phyloP scores from a whole-genome alignment of 1,140 invertebrate genomes.

The Pseudomyrmex pallidus region DNA sequence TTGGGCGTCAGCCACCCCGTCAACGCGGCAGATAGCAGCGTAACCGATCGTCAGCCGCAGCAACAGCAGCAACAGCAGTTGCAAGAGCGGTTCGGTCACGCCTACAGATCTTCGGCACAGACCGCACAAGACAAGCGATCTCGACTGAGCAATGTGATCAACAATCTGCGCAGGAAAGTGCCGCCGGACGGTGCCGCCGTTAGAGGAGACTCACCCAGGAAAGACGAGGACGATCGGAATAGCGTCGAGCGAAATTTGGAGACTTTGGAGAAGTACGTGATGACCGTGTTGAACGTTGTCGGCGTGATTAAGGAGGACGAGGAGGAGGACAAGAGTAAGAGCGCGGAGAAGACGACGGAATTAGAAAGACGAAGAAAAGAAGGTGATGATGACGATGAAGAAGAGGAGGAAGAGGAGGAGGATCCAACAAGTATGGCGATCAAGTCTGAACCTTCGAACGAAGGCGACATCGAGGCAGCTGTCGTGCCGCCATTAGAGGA shows the following conservation, averaged over 20 bases:
- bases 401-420: slow-evolving; percentile 16
- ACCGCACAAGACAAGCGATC: slow-evolving; percentile 83
- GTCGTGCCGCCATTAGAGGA: slow-evolving; percentile 56
- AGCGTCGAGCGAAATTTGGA: slow-evolving; percentile 81
- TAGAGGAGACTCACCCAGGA: slow-evolving; percentile 57
- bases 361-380: slow-evolving; percentile 56
- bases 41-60: slow-evolving; percentile 73
- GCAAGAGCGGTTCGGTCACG: slow-evolving; percentile 65
- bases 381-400: slow-evolving; percentile 70
- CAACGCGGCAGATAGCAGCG: slow-evolving; percentile 70
- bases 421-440: slow-evolving; percentile 46
- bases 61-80: slow-evolving; percentile 70
- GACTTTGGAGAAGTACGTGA: slow-evolving; percentile 82
- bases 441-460: slow-evolving; percentile 73
- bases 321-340: slow-evolving; percentile 66
- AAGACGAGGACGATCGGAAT: slow-evolving; percentile 75
- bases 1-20: slow-evolving; percentile 75
- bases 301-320: slow-evolving; percentile 82
- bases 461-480: slow-evolving; percentile 75
- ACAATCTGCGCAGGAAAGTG: slow-evolving; percentile 82
- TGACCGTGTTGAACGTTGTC: slow-evolving; percentile 81
- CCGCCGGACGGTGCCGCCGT: slow-evolving; percentile 72
- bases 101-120: slow-evolving; percentile 73
- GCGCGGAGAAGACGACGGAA: slow-evolving; percentile 68
- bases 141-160: slow-evolving; percentile 83